Conservation (phyloP, 2,888 invertebrate species). For the Allacma fusca region DNA sequence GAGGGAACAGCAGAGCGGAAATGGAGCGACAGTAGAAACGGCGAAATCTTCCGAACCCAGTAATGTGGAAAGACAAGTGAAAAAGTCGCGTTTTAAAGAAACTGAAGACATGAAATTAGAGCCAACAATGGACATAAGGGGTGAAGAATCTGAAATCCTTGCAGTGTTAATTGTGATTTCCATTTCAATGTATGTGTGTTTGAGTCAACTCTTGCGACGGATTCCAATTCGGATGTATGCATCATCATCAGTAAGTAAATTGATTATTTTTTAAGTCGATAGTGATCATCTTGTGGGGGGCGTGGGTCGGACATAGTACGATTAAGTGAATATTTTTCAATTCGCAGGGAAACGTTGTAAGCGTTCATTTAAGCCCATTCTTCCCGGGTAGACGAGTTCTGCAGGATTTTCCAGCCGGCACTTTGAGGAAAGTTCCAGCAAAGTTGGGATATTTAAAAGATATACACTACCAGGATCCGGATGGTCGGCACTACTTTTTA, state of each 20-base stretch:
- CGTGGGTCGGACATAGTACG: too few species aligned
- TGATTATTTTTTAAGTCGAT: not conserved
- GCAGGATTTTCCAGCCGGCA: slow-evolving; percentile 56
- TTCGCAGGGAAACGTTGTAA: slow-evolving; percentile 51
- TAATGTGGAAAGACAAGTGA: not conserved
- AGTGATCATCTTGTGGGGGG: too few species aligned
- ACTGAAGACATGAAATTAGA: not conserved
- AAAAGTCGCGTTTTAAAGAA: not conserved
- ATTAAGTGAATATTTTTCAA: slow-evolving; percentile 8
- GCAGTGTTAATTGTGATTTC: not conserved
- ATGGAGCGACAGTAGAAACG: too few species aligned
- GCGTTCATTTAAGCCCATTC: slow-evolving; percentile 47
- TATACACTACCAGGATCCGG: slow-evolving; percentile 41
- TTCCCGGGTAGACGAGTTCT: slow-evolving; percentile 48
- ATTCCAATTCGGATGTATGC: slow-evolving; percentile 42
- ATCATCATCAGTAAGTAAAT: slow-evolving; percentile 33
- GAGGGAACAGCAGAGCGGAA: not conserved
- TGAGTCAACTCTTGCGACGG: not conserved
- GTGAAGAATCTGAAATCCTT: not conserved
- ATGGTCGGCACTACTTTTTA: slow-evolving; percentile 48
- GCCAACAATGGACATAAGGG: not conserved
- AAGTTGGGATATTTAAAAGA: not conserved
- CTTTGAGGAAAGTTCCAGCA: slow-evolving; percentile 30
- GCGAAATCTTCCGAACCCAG: too few species aligned
- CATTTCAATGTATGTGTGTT: not conserved